phyloP scores from a whole-genome alignment of 2,797 vertebrate species.

The Acrossocheilus wenchowensis region DNA sequence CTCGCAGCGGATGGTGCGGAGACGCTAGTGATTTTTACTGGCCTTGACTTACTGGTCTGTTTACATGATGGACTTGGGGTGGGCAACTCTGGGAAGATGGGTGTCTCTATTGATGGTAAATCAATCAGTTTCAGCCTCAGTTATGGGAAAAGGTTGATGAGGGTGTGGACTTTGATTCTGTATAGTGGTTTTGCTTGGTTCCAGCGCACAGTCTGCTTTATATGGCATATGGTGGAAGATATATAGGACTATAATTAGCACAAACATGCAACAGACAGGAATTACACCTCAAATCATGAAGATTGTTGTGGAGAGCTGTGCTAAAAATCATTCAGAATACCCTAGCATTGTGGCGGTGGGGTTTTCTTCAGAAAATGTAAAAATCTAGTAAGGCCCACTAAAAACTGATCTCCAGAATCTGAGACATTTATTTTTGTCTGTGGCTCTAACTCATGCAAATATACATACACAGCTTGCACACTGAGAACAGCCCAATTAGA shows the following conservation, averaged over 20 bases:
- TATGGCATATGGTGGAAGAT: neutral
- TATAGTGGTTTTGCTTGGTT: neutral
- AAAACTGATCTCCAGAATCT: neutral
- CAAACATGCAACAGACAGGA: neutral
- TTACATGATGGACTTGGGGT: slow-evolving; percentile 74
- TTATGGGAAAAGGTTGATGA: slow-evolving; percentile 63
- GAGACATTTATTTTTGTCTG: slow-evolving; percentile 24
- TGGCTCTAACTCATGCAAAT: slow-evolving; percentile 22
- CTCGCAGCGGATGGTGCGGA: slow-evolving; percentile 78
- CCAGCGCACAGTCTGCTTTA: neutral
- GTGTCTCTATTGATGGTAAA: slow-evolving; percentile 77
- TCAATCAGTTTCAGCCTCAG: slow-evolving; percentile 74
- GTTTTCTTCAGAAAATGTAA: neutral
- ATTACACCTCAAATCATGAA: neutral
- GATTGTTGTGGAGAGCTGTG: neutral
- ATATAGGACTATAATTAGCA: neutral
- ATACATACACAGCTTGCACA: slow-evolving; percentile 1
- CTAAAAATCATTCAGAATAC: neutral
- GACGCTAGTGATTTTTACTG: slow-evolving; percentile 77
- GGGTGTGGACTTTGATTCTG: neutral
- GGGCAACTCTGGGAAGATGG: slow-evolving; percentile 65
- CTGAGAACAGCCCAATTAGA: slow-evolving; percentile 59
- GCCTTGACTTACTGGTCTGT: slow-evolving; percentile 80
- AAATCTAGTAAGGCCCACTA: neutral
- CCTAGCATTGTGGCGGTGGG: neutral